Base-by-base conservation (phyloP, 1,140 invertebrate genomes). In the Campodea augens region DNA sequence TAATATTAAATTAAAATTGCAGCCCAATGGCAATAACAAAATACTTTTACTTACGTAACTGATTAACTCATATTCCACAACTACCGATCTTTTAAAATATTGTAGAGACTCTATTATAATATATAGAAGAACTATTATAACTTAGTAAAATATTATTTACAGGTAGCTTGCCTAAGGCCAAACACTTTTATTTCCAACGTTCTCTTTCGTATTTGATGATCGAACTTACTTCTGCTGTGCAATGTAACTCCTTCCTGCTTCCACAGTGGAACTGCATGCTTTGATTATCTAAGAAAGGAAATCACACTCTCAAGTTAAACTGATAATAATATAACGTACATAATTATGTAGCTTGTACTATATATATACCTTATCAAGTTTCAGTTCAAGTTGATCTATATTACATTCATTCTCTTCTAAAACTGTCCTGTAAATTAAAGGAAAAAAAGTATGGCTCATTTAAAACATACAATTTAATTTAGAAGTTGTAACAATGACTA, bases 241-340 rank as follows among this genome's bases (percentile, higher is more conserved):
- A 53, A 86, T 76, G 69, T 84, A 91, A 49, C 71, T 71, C 70
- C 90, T 89, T 37, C 87, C 87, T 45, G 78, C 70, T 51, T 92
- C 87, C 47, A 90, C 77, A 75, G 89, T 88, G 45, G 71, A 60
- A 55, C 73, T 75, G 63, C 83, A 88, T 52, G 76, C 70, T 66
- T 88, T 88, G 5, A 90, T 66, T 42, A 90, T 62, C 71, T 75
- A 49, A 32, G 63, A 65, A 43, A 40, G 44, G 47, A 53, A 46
- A 49, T n/a, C n/a, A n/a, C n/a, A n/a, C n/a, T n/a, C n/a, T n/a
- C n/a, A n/a, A n/a, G n/a, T n/a, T n/a, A n/a, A n/a, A n/a, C n/a
- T n/a, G n/a, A n/a, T n/a, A n/a, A n/a, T n/a, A n/a, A n/a, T n/a
- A n/a, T 10, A 19, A 37, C 18, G 25, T 5, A 45, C 39, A 4